Evolutionary conservation across 1,140 invertebrate species (phyloP).

Genomic region (Arctopsyche grandis): DNA sequence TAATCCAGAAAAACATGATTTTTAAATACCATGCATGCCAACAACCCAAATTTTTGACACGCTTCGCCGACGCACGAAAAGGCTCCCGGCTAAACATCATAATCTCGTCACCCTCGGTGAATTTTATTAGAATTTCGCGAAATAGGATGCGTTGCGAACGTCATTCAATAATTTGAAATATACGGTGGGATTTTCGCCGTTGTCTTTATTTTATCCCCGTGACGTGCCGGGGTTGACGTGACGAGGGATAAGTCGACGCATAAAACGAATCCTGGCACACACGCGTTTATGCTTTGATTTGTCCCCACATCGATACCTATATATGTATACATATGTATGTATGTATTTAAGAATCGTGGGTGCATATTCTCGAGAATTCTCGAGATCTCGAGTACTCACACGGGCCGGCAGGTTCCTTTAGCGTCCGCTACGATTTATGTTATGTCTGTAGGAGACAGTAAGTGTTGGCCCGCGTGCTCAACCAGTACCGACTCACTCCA

Average conservation of each 20-base stretch:
- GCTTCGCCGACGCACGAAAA: too few relatives aligned
- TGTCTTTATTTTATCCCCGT: not conserved
- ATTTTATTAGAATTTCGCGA: too few relatives aligned
- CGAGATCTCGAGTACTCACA: not conserved
- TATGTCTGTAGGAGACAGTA: constrained; percentile 49
- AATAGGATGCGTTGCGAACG: not conserved
- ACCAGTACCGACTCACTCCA: constrained; percentile 1
- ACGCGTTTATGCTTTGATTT: not conserved
- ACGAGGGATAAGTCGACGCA: constrained; percentile 19
- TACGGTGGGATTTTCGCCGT: not conserved
- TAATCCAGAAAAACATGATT: too few relatives aligned
- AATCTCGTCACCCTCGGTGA: too few relatives aligned
- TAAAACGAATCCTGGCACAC: not conserved
- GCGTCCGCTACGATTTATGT: constrained; percentile 48
- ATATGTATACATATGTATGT: not conserved
- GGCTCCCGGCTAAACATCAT: too few relatives aligned
- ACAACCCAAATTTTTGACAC: too few relatives aligned
- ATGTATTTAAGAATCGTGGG: not conserved
- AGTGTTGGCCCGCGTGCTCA: constrained; percentile 38
- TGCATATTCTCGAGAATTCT: not conserved
- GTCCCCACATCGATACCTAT: not conserved
- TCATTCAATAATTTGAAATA: not conserved
- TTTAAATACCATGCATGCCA: too few relatives aligned
- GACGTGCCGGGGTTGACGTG: not conserved
- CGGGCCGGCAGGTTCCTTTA: constrained; percentile 9